These are phyloP conservation scores for Pogonognathellus flavescens DNA, from an alignment of 1,140 invertebrate genomes.

Conservation along the genomic window DNA sequence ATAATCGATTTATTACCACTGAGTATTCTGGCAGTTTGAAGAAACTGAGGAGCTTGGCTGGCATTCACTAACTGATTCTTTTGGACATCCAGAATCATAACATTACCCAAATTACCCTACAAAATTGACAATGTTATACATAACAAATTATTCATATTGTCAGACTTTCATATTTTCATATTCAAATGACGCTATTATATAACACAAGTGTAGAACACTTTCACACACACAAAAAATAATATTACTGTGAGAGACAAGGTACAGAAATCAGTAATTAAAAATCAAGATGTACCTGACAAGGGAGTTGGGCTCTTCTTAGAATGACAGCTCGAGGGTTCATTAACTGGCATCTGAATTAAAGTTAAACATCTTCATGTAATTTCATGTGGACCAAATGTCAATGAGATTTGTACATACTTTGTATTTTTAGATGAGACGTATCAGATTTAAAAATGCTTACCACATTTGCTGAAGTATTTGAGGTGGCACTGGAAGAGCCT, in stretches of 20 bases:
- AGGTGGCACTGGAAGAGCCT: neutral
- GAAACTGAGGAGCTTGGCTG: conserved; percentile 59
- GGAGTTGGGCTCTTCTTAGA: conserved; percentile 56
- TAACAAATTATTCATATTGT: too few relatives aligned
- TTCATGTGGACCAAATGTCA: too few relatives aligned
- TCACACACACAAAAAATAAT: too few relatives aligned
- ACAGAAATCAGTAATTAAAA: neutral
- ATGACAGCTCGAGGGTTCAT: conserved; percentile 58
- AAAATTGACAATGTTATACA: too few relatives aligned
- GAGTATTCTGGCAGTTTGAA: conserved; percentile 63
- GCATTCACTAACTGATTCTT: conserved; percentile 58
- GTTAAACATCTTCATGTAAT: too few relatives aligned
- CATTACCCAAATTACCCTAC: too few relatives aligned
- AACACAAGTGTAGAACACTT: too few relatives aligned
- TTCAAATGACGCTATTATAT: too few relatives aligned
- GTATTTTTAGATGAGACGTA: too few relatives aligned
- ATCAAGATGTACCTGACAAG: conserved; percentile 53
- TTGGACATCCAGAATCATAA: conserved; percentile 63
- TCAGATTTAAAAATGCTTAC: conserved; percentile 3
- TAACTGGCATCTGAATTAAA: conserved; percentile 48
- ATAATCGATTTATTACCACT: conserved; percentile 18
- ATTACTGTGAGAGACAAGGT: too few relatives aligned
- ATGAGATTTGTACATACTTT: too few relatives aligned
- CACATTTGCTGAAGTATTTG: conserved; percentile 3
- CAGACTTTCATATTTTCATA: too few relatives aligned